Conservation (phyloP, 1,140 invertebrate species). For the Liolophura sinensis region DNA sequence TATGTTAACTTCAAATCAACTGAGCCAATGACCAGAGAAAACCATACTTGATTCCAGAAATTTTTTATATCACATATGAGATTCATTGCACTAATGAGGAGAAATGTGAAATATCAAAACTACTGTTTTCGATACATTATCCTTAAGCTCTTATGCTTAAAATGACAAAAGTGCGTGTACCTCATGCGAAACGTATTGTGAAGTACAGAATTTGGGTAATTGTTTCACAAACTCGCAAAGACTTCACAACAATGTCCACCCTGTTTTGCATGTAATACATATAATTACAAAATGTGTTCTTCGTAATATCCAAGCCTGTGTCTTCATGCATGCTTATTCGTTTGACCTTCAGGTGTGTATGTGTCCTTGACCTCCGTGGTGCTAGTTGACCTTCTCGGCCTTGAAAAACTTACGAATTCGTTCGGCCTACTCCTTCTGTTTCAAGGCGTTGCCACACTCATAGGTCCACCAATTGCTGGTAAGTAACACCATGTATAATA, state of each 20-base stretch:
- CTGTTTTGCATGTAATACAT: background rate
- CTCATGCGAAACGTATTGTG: too few species aligned
- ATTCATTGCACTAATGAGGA: too few species aligned
- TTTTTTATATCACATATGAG: too few species aligned
- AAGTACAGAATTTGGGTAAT: too few species aligned
- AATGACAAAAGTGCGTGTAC: too few species aligned
- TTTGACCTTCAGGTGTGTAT: constrained; percentile 72
- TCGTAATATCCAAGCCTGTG: background rate
- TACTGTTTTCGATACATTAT: too few species aligned
- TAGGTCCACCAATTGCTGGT: constrained; percentile 73
- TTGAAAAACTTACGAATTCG: constrained; percentile 90
- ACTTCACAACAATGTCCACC: background rate
- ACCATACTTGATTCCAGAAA: too few species aligned
- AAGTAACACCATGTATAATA: background rate
- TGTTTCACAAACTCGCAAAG: too few species aligned
- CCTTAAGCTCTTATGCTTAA: too few species aligned
- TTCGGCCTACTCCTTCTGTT: constrained; percentile 92
- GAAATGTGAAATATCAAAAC: too few species aligned
- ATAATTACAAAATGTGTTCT: background rate
- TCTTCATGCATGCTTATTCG: constrained; percentile 3
- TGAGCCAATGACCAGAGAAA: too few species aligned
- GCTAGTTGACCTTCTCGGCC: constrained; percentile 86
- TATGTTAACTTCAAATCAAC: background rate
- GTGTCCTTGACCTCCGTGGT: constrained; percentile 92
- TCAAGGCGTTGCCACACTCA: constrained; percentile 86